Conservation (phyloP, 1,140 invertebrate species). For the Sycophaga agraensis region DNA sequence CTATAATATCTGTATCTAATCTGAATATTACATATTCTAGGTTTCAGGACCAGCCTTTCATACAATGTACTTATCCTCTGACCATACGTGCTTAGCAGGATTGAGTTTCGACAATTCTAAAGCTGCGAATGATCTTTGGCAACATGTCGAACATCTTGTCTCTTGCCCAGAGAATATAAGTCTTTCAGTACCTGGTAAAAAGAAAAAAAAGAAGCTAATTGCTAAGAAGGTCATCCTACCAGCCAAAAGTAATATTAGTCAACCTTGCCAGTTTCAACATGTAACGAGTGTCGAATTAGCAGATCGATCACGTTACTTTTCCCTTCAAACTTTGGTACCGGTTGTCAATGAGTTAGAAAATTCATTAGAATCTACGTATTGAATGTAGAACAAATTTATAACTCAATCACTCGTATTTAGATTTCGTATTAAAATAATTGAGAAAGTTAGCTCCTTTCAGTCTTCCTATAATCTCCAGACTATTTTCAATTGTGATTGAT, state of each 20-base stretch:
- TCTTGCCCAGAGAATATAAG: constrained; percentile 80
- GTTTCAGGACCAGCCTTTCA: constrained; percentile 73
- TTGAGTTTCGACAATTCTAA: constrained; percentile 72
- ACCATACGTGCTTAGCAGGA: constrained; percentile 62
- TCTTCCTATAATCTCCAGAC: no score
- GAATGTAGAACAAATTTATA: no score
- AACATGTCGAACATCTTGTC: constrained; percentile 70
- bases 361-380: constrained; percentile 41
- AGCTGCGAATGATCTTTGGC: constrained; percentile 72
- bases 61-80: constrained; percentile 78
- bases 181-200: constrained; percentile 69
- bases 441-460: no score
- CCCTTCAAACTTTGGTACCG: constrained; percentile 64
- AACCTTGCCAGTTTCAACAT: constrained; percentile 85
- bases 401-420: no score
- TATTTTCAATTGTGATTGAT: no score
- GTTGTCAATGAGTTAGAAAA: constrained; percentile 44
- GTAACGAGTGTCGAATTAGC: constrained; percentile 76
- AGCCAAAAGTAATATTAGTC: constrained; percentile 80
- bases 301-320: constrained; percentile 69
- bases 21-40: no score
- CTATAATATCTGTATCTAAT: no score
- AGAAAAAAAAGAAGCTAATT: constrained; percentile 61
- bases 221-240: constrained; percentile 64
- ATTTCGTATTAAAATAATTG: no score